Conservation (phyloP, 2,888 invertebrate species). For the Zygothrica quintamaculata region DNA sequence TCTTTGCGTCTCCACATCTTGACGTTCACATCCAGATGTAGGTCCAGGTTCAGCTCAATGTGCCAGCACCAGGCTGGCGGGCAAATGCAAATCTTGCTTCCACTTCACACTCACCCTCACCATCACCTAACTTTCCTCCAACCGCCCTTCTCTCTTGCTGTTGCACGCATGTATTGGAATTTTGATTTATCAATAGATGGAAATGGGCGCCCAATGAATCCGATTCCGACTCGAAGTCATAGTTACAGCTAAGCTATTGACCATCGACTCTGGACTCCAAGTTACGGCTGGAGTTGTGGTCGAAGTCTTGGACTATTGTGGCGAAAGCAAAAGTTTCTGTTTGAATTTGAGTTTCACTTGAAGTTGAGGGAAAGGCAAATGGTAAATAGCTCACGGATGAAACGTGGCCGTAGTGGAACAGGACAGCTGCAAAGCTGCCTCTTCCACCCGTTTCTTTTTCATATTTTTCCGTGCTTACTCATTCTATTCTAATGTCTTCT, state of each 20-base stretch:
- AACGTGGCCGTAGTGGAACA: constrained; percentile 48
- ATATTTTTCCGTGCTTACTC: too few relatives aligned
- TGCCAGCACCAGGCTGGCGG: constrained; percentile 55
- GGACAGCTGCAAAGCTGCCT: constrained; percentile 54
- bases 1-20: not conserved
- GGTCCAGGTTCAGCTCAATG: constrained; percentile 23
- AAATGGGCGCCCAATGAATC: constrained; percentile 57
- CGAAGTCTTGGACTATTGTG: constrained; percentile 36
- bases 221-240: constrained; percentile 25
- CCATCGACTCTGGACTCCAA: constrained; percentile 9
- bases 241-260: not conserved
- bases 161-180: constrained; percentile 69
- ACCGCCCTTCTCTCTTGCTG: constrained; percentile 2
- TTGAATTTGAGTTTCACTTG: too few relatives aligned
- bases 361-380: constrained; percentile 63
- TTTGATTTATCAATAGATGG: constrained; percentile 78
- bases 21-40: constrained; percentile 2
- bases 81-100: constrained; percentile 73
- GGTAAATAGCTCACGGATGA: constrained; percentile 56
- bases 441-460: constrained; percentile 33
- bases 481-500: too few relatives aligned
- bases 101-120: constrained; percentile 13
- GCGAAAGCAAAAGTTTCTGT: constrained; percentile 79
- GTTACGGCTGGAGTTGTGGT: constrained; percentile 16
- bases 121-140: not conserved